A percentile compares a stretch with the other conserved stretches of the same genome.
These are phyloP conservation scores for Brachionus rotundiformis DNA, from an alignment of 1,140 invertebrate genomes.

Conservation along the genomic window DNA sequence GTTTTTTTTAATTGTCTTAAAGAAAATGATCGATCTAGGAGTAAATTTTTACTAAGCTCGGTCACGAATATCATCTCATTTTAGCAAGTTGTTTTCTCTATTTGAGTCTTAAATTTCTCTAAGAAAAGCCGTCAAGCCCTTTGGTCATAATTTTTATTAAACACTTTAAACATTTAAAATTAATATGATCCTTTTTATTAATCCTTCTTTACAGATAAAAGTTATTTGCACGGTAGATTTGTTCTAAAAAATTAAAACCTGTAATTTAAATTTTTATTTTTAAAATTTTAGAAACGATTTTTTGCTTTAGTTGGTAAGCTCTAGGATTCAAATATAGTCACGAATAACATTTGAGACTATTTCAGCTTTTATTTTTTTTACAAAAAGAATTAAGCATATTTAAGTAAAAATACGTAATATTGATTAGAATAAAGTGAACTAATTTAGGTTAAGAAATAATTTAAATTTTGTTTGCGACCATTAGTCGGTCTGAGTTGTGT, in stretches of 20 bases:
- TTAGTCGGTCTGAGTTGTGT: not conserved
- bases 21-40: not conserved
- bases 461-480: not conserved
- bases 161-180: not conserved
- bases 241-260: not conserved
- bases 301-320: not conserved
- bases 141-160: not conserved
- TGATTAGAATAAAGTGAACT: not conserved
- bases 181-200: not conserved
- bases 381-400: not conserved
- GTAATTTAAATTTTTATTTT: not conserved
- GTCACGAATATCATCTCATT: conserved; percentile 12
- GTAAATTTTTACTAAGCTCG: not conserved
- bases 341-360: conserved; percentile 4
- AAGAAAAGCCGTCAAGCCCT: not conserved
- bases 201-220: not conserved
- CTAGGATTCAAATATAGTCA: not conserved
- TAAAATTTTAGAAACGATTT: not conserved
- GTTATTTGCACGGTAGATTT: not conserved
- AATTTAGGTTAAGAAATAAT: not conserved
- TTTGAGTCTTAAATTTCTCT: not conserved
- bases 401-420: not conserved
- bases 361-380: not conserved
- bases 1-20: not conserved
- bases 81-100: conserved; percentile 12